These are phyloP conservation scores for Oncorhynchus tshawytscha DNA, from an alignment of 2,113 vertebrate genomes.

Conservation along the genomic window DNA sequence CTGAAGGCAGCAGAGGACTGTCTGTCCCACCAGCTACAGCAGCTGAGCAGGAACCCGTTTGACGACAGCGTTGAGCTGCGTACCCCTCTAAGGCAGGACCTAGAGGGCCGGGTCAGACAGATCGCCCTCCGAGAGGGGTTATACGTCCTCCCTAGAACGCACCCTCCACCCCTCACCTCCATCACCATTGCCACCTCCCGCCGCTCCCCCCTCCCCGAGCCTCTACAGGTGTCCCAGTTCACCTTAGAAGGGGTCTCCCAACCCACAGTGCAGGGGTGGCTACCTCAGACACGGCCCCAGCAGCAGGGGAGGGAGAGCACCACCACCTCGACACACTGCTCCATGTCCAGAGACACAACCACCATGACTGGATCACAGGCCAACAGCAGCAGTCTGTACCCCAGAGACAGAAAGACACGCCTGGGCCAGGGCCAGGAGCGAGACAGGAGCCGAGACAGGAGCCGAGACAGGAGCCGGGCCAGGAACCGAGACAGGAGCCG, in stretches of 20 bases:
- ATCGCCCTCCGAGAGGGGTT: conserved; percentile 60
- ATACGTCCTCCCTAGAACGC: not conserved
- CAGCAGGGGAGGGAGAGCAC: not conserved
- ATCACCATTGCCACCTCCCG: conserved; percentile 71
- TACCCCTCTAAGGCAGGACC: not conserved
- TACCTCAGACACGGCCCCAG: not conserved
- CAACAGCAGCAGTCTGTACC: not conserved
- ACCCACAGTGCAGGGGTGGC: not conserved
- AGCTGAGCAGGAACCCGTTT: not conserved
- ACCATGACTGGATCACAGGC: not conserved
- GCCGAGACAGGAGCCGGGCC: too few relatives aligned
- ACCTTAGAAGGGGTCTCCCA: conserved; percentile 5
- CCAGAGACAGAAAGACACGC: not conserved
- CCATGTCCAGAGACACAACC: not conserved
- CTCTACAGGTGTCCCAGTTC: conserved; percentile 34
- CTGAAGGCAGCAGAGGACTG: conserved; percentile 12
- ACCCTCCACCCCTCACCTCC: conserved; percentile 62
- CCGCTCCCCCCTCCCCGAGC: conserved; percentile 48
- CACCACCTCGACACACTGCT: not conserved
- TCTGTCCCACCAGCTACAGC: conserved; percentile 24
- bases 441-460: not conserved
- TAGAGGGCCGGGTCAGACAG: conserved; percentile 40
- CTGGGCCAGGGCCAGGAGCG: not conserved
- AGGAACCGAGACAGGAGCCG: too few relatives aligned
- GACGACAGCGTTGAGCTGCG: conserved; percentile 11